A percentile compares a stretch with the other conserved stretches of the same genome.
Evolutionary conservation across 2,797 vertebrate species (phyloP).

Genomic region (Neoniphon sammara): DNA sequence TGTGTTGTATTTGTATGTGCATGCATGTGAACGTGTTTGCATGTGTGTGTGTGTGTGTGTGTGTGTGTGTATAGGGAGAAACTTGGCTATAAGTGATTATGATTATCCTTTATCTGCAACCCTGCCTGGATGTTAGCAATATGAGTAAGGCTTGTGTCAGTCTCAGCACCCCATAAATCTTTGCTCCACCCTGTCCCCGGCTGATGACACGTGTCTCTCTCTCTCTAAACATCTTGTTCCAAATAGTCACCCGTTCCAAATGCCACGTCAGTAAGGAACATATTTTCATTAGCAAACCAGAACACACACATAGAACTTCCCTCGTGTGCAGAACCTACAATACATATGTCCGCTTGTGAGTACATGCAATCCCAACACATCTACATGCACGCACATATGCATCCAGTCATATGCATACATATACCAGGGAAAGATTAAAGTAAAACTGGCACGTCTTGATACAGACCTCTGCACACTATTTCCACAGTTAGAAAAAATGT

Average conservation of each 20-base stretch:
- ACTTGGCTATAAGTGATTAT: slow-evolving; percentile 44
- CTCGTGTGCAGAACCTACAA: slow-evolving; percentile 14
- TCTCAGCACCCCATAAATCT: slow-evolving; percentile 63
- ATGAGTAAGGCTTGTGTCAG: slow-evolving; percentile 49
- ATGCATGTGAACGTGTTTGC: slow-evolving; percentile 8
- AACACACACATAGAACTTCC: slow-evolving; percentile 43
- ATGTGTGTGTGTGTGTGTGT: not conserved
- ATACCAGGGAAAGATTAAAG: slow-evolving; percentile 11
- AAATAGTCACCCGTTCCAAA: slow-evolving; percentile 49
- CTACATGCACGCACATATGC: slow-evolving; percentile 9
- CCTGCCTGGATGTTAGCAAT: slow-evolving; percentile 28
- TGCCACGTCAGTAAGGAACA: slow-evolving; percentile 45
- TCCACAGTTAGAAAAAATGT: slow-evolving; percentile 5
- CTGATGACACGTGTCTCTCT: slow-evolving; percentile 55
- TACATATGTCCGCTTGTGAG: slow-evolving; percentile 13
- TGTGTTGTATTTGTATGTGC: slow-evolving; percentile 29
- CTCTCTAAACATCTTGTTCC: slow-evolving; percentile 49
- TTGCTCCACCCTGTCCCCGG: slow-evolving; percentile 54
- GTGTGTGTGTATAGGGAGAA: not conserved
- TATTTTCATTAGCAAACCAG: slow-evolving; percentile 46
- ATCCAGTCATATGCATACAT: slow-evolving; percentile 2
- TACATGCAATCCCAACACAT: slow-evolving; percentile 5
- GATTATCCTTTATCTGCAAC: slow-evolving; percentile 51
- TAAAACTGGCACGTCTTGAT: slow-evolving; percentile 32
- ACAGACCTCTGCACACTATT: not conserved